Evolutionary conservation across 2,113 vertebrate species (phyloP).

Genomic region (Rhipidura dahli): DNA sequence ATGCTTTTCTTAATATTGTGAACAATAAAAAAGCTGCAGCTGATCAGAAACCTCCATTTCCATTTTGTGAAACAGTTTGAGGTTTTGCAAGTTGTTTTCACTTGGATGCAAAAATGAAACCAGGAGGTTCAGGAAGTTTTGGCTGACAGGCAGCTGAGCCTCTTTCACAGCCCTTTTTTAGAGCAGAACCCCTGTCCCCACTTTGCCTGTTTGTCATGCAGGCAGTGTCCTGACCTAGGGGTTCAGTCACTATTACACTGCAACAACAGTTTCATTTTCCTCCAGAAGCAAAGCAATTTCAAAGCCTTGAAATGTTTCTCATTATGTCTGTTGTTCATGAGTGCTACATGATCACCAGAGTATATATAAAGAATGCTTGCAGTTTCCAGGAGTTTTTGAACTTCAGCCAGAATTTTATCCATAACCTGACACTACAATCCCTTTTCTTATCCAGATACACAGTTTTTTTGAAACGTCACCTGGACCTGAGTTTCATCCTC

Average conservation of each 20-base stretch:
- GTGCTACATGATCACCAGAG: constrained; percentile 6
- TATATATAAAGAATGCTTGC: neutral
- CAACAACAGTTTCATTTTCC: constrained; percentile 31
- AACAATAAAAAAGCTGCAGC: neutral
- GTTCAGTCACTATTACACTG: neutral
- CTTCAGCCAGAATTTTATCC: neutral
- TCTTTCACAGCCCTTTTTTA: neutral
- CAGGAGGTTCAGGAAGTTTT: neutral
- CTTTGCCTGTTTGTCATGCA: neutral
- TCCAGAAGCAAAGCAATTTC: constrained; percentile 34
- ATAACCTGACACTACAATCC: neutral
- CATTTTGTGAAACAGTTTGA: neutral
- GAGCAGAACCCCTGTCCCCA: rapidly evolving
- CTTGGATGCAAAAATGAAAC: neutral
- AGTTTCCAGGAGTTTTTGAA: constrained; percentile 31
- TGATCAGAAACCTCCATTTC: neutral
- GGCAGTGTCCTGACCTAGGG: neutral
- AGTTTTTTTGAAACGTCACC: neutral
- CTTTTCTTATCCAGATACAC: neutral
- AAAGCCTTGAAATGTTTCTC: constrained; percentile 40
- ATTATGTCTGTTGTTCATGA: constrained; percentile 41
- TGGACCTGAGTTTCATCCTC: neutral
- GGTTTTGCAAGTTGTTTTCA: neutral
- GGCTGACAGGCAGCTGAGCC: neutral
- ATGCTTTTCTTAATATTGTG: neutral